phyloP scores from a whole-genome alignment of 2,888 invertebrate species.

The Apotomis betuletana region DNA sequence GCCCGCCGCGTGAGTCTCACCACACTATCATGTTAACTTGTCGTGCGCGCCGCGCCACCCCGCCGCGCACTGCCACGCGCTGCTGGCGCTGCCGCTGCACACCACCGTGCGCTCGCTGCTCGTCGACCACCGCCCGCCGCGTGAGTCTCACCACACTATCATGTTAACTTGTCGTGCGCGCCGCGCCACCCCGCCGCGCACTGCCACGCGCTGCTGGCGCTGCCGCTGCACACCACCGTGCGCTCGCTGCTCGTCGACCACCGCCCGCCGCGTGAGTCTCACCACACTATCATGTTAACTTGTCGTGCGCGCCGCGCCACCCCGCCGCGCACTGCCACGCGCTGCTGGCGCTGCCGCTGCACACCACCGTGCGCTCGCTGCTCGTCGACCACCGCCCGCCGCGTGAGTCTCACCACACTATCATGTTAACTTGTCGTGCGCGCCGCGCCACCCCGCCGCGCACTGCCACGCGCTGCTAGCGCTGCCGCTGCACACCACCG shows the following conservation, averaged over 20 bases:
- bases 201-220: constrained; percentile 87
- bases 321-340: constrained; percentile 88
- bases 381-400: constrained; percentile 83
- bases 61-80: constrained; percentile 88
- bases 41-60: constrained; percentile 69
- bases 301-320: constrained; percentile 43
- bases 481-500: constrained; percentile 89
- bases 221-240: constrained; percentile 90
- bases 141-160: constrained; percentile 20
- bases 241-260: constrained; percentile 87
- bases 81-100: constrained; percentile 55
- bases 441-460: constrained; percentile 77
- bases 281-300: too few species aligned
- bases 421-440: constrained; percentile 41
- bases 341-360: constrained; percentile 88
- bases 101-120: constrained; percentile 7
- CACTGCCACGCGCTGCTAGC: constrained; percentile 88
- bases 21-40: neutral
- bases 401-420: constrained; percentile 50
- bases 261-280: constrained; percentile 61
- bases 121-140: constrained; percentile 38
- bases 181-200: constrained; percentile 82
- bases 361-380: constrained; percentile 89
- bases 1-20: constrained; percentile 61
- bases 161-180: constrained; percentile 30